Evolutionary conservation across 2,888 invertebrate species (phyloP).

Genomic region (Rhingia rostrata): DNA sequence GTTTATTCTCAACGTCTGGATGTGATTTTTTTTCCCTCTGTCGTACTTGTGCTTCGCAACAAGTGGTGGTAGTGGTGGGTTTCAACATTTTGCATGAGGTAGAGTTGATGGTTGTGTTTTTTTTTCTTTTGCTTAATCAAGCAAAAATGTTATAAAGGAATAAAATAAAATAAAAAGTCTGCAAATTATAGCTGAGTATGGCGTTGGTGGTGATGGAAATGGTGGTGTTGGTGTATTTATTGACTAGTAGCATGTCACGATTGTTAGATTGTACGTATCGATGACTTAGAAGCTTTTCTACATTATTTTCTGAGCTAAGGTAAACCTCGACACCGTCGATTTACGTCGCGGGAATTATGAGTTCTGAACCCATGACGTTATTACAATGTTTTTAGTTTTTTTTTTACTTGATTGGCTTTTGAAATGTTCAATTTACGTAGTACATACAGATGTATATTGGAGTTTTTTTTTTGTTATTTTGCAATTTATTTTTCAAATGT

Average conservation of each 20-base stretch:
- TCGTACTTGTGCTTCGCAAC: not conserved
- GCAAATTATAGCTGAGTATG: conserved; percentile 19
- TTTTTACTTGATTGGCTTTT: conserved; percentile 5
- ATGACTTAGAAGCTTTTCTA: conserved; percentile 62
- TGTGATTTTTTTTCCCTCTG: not conserved
- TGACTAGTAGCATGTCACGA: conserved; percentile 71
- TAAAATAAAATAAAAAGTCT: conserved; percentile 48
- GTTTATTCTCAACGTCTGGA: conserved; percentile 50
- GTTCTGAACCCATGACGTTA: conserved; percentile 56
- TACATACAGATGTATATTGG: not conserved
- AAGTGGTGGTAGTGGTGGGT: conserved; percentile 15
- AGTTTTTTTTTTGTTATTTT: conserved; percentile 22
- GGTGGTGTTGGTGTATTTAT: conserved; percentile 40
- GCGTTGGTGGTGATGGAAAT: conserved; percentile 3
- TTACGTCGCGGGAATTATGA: conserved; percentile 65
- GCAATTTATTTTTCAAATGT: conserved; percentile 57
- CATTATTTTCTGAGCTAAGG: conserved; percentile 6
- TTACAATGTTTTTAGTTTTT: conserved; percentile 53
- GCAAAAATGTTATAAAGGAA: conserved; percentile 21
- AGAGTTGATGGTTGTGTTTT: conserved; percentile 17
- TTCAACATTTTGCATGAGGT: conserved; percentile 61
- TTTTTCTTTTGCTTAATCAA: conserved; percentile 11
- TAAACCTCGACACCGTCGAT: conserved; percentile 35
- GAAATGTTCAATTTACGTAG: conserved; percentile 12
- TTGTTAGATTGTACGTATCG: conserved; percentile 50